A percentile compares a stretch with the other conserved stretches of the same genome.
phyloP scores from a whole-genome alignment of 2,113 vertebrate genomes.

The Calypte anna region DNA sequence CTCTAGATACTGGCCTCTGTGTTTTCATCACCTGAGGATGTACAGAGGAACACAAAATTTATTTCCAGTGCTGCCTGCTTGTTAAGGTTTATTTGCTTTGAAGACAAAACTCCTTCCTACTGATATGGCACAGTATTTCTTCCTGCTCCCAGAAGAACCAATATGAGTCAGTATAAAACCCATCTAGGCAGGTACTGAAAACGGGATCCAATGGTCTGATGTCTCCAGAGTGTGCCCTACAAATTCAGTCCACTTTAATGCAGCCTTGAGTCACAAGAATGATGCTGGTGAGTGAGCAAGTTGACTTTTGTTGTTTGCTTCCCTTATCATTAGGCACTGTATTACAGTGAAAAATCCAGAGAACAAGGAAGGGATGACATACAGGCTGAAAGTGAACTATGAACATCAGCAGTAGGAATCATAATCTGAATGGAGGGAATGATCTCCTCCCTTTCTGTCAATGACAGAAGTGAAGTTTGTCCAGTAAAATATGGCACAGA shows the following conservation, averaged over 20 bases:
- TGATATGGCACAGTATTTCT: background rate
- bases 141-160: background rate
- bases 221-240: background rate
- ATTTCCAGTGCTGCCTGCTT: background rate
- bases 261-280: background rate
- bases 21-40: background rate
- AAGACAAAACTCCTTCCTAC: background rate
- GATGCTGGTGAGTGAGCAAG: background rate
- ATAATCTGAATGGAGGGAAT: background rate
- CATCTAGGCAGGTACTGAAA: background rate
- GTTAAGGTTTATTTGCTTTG: background rate
- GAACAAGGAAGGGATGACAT: background rate
- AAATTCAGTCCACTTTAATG: background rate
- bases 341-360: background rate
- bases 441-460: background rate
- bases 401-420: background rate
- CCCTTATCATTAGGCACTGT: background rate
- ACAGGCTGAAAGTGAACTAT: background rate
- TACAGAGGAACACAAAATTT: background rate
- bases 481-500: background rate
- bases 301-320: background rate
- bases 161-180: background rate
- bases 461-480: background rate
- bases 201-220: background rate
- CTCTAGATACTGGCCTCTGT: background rate